phyloP scores from a whole-genome alignment of 2,797 vertebrate species.

The Mus spretus region DNA sequence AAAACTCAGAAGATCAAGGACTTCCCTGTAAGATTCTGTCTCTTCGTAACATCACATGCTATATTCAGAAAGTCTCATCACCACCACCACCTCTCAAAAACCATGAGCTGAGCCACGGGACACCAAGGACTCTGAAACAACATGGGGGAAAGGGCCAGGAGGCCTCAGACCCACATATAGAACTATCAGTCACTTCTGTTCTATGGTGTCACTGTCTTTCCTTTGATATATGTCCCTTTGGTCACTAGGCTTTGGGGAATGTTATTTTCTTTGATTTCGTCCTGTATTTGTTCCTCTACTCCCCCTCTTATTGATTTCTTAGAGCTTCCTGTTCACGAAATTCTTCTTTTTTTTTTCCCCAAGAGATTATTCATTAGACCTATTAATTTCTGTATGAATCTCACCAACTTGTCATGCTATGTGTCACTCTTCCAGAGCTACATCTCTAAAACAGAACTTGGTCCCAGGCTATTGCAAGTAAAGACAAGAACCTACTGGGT shows the following conservation, averaged over 20 bases:
- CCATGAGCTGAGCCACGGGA: neutral
- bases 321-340: neutral
- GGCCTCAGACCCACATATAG: neutral
- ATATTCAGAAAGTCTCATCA: neutral
- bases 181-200: neutral
- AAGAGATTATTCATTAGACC: neutral
- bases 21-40: neutral
- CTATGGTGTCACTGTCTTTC: neutral
- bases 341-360: too few relatives aligned
- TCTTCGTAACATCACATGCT: neutral
- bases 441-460: neutral
- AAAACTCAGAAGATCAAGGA: neutral
- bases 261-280: neutral
- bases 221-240: neutral
- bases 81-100: neutral
- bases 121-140: neutral
- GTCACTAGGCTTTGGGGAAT: neutral
- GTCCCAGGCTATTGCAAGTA: neutral
- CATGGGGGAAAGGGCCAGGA: neutral
- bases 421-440: neutral
- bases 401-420: neutral
- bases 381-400: neutral
- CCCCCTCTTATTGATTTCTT: neutral
- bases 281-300: neutral
- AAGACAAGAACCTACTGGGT: neutral